A percentile compares a stretch with the other conserved stretches of the same genome.
Conservation (phyloP, 2,113 vertebrate genomes). For the Lipotes vexillifer region DNA sequence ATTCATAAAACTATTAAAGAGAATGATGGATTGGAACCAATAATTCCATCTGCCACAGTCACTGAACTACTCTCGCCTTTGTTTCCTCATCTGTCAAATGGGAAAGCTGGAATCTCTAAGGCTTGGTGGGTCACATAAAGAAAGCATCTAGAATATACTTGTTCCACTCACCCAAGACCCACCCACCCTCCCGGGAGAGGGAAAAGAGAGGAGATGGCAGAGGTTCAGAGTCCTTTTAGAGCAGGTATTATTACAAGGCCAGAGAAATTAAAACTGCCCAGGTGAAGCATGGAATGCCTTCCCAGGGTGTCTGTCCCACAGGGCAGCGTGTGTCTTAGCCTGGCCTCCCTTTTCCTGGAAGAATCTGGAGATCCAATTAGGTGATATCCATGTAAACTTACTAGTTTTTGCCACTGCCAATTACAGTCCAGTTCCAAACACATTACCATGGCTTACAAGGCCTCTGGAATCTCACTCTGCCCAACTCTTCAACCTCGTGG, state of each 20-base stretch:
- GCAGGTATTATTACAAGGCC: not conserved
- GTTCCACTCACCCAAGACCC: too few relatives aligned
- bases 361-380: not conserved
- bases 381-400: not conserved
- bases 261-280: not conserved
- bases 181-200: not conserved
- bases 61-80: too few relatives aligned
- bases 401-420: not conserved
- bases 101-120: not conserved
- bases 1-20: accelerated
- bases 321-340: not conserved
- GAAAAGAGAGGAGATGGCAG: not conserved
- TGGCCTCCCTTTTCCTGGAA: not conserved
- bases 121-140: not conserved
- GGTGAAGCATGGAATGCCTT: not conserved
- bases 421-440: not conserved
- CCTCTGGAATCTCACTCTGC: not conserved
- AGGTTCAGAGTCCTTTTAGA: not conserved
- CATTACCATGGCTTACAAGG: accelerated
- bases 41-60: not conserved
- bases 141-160: not conserved
- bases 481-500: not conserved
- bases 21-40: not conserved
- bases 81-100: not conserved
- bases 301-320: not conserved